Evolutionary conservation across 2,888 invertebrate species (phyloP), one percentile per base, ranked within the genome.

Genomic region (Polydrusus pterygomalis): DNA sequence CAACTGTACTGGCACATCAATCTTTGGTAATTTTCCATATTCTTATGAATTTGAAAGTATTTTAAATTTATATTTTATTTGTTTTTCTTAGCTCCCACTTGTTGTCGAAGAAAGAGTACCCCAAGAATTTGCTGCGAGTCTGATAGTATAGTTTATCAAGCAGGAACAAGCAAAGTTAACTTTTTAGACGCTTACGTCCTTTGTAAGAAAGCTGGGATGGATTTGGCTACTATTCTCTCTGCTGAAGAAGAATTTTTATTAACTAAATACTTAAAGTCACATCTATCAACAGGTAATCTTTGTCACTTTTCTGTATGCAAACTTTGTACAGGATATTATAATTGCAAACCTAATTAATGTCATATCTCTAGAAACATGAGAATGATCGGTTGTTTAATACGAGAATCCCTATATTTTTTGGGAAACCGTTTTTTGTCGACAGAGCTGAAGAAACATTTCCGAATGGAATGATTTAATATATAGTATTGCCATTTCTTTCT

Each of bases 191-290:
- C 51, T 1, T 51, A 18, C 11, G 9, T 20, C 11, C 20, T 3
- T 20, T 51, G 51, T 20, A 51, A 51, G 13, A 18, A 20, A 51
- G 51, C 51, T 20, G 51, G 51, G 18, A 51, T 51, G 51, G 20
- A 51, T 51, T 51, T 51, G 13, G 51, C 11, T 9, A 51, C 51
- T 25, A 51, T 51, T 20, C 10, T 18, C 25, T 51, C 11, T 11
- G 9, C 51, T 0, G 2, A 9, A 18, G 51, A 51, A 11, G 51
- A 51, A 51, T 9, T 9, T 10, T 20, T 20, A 20, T 51, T 51
- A 51, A 51, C 9, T 18, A 1, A 20, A 11, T 51, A 51, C 20
- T 13, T 51, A 11, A 18, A 18, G 17, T 20, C 51, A 8, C 2
- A 11, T 11, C 11, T 20, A 7, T 20, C 20, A 7, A 1, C 18